Evolutionary conservation across 1,140 invertebrate species (phyloP).

Genomic region (Varroa destructor): DNA sequence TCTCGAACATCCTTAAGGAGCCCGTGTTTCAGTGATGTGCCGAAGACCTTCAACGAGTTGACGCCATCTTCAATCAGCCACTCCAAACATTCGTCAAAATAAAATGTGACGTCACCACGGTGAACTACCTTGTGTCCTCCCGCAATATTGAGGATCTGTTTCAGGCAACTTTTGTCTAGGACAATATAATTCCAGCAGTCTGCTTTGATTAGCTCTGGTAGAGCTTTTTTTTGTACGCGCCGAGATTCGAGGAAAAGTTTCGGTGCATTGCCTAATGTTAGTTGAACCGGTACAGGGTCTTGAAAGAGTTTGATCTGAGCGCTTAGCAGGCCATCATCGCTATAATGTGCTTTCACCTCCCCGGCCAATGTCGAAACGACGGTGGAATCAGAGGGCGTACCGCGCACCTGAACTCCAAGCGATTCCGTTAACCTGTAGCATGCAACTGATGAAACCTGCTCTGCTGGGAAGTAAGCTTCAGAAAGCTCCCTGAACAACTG

Average conservation of each 20-base stretch:
- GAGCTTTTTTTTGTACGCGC: not conserved
- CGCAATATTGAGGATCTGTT: not conserved
- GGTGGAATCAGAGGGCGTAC: not conserved
- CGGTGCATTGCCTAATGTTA: not conserved
- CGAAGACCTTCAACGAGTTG: constrained; percentile 3
- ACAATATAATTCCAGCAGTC: not conserved
- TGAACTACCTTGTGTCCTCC: constrained; percentile 8
- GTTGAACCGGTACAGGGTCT: not conserved
- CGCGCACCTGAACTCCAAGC: not conserved
- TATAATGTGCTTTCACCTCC: not conserved
- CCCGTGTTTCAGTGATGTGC: constrained; percentile 10
- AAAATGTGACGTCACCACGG: not conserved
- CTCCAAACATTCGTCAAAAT: constrained; percentile 5
- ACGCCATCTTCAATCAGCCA: constrained; percentile 8
- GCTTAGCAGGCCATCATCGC: not conserved
- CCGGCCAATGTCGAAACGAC: no score
- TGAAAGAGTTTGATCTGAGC: constrained; percentile 4
- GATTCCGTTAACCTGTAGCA: not conserved
- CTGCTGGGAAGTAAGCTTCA: not conserved
- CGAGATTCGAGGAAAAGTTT: not conserved
- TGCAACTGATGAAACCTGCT: not conserved
- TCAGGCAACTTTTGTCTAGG: not conserved
- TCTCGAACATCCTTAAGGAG: constrained; percentile 7
- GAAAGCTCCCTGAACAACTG: constrained; percentile 10
- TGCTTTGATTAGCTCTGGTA: constrained; percentile 6